These are phyloP conservation scores for Erebia palarica DNA, from an alignment of 2,888 invertebrate genomes.

Conservation along the genomic window DNA sequence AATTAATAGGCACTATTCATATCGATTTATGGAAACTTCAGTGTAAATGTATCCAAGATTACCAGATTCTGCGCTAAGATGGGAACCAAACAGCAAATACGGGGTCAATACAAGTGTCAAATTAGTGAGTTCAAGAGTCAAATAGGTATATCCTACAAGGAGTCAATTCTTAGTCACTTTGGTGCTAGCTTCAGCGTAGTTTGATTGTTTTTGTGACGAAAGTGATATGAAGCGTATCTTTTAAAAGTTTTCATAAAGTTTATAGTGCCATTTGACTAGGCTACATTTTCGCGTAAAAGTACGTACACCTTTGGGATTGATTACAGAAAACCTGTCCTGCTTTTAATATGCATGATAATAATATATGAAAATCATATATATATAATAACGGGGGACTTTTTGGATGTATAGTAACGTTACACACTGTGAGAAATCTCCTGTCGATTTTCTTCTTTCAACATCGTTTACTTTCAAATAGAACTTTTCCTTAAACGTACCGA, in stretches of 20 bases:
- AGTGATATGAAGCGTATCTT: neutral
- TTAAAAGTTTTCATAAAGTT: neutral
- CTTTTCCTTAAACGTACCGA: too few species aligned
- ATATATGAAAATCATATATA: too few species aligned
- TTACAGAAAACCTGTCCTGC: too few species aligned
- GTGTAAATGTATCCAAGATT: conserved; percentile 7
- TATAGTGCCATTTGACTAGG: neutral
- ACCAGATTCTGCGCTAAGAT: conserved; percentile 4
- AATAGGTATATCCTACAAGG: conserved; percentile 49
- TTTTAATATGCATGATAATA: too few species aligned
- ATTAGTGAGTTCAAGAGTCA: conserved; percentile 63
- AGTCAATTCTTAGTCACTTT: conserved; percentile 48
- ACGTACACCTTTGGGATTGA: neutral
- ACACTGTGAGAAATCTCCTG: neutral
- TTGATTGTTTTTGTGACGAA: conserved; percentile 21
- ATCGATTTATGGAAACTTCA: neutral
- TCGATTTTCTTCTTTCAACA: too few species aligned
- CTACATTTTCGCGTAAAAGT: neutral
- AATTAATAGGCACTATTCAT: too few species aligned
- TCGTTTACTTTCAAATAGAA: too few species aligned
- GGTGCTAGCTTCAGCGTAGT: conserved; percentile 37
- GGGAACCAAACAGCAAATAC: conserved; percentile 45
- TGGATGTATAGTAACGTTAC: too few species aligned
- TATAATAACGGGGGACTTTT: too few species aligned
- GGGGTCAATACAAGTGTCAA: conserved; percentile 68